Percentiles rank a stretch among this genome's conserved stretches.
Evolutionary conservation across 2,888 invertebrate species (phyloP).

Genomic region (Sussaba pulchella): DNA sequence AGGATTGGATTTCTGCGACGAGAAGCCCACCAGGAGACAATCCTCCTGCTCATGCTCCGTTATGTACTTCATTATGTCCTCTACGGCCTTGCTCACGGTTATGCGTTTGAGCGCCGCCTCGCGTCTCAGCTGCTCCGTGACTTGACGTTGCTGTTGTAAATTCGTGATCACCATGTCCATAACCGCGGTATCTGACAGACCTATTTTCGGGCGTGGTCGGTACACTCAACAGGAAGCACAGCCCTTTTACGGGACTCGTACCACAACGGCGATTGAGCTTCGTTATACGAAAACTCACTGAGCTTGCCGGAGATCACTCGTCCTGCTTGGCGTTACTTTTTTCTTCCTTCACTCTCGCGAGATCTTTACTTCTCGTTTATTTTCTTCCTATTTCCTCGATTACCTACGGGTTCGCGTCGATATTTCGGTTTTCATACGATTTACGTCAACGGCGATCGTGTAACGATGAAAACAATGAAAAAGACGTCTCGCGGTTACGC

Average conservation of each 20-base stretch:
- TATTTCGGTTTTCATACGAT: not conserved
- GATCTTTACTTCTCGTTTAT: no score
- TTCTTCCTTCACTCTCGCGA: no score
- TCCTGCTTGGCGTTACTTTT: not conserved
- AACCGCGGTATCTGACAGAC: conserved; percentile 95
- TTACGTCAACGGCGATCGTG: not conserved
- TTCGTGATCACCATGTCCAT: conserved; percentile 97
- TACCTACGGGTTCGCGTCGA: no score
- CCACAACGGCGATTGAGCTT: conserved; percentile 6
- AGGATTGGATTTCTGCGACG: conserved; percentile 97
- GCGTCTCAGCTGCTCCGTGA: conserved; percentile 96
- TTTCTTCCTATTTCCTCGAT: no score
- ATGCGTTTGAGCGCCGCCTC: conserved; percentile 95
- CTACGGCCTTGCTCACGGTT: conserved; percentile 94
- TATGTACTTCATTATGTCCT: conserved; percentile 96
- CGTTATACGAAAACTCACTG: not conserved
- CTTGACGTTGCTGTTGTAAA: conserved; percentile 96
- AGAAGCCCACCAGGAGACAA: conserved; percentile 96
- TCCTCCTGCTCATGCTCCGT: conserved; percentile 97
- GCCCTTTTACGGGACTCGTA: conserved; percentile 36
- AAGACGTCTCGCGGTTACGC: no score
- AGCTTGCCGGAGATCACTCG: not conserved
- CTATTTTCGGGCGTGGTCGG: conserved; percentile 88
- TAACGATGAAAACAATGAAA: conserved; percentile 1
- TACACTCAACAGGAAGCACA: conserved; percentile 61